Conservation (phyloP, 1,140 invertebrate genomes). For the Bombus sibiricus region DNA sequence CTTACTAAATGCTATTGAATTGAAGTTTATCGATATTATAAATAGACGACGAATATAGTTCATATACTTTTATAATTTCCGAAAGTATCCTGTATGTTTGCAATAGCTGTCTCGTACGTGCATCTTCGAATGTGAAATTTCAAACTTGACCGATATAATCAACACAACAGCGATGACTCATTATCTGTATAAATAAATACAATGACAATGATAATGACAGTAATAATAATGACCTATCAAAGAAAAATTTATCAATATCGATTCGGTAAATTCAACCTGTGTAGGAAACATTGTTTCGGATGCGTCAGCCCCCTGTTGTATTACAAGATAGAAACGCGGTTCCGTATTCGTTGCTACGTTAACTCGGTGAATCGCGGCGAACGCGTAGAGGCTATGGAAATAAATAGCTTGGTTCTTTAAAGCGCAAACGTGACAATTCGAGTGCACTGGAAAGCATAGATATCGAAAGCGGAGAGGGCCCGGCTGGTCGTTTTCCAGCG, state of each 20-base stretch:
- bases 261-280: not conserved
- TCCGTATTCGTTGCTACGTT: conserved; percentile 13
- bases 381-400: conserved; percentile 7
- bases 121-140: too few relatives aligned
- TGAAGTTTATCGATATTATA: too few relatives aligned
- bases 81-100: too few relatives aligned
- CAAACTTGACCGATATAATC: too few relatives aligned
- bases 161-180: too few relatives aligned
- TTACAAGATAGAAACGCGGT: not conserved
- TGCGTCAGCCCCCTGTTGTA: not conserved
- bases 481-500: conserved; percentile 14
- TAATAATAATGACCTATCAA: accelerated
- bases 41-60: too few relatives aligned
- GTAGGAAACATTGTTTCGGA: not conserved
- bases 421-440: conserved; percentile 43
- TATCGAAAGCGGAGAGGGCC: not conserved
- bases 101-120: too few relatives aligned
- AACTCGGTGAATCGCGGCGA: not conserved
- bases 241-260: too few relatives aligned
- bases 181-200: too few relatives aligned
- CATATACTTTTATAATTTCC: too few relatives aligned
- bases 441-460: conserved; percentile 36
- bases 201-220: too few relatives aligned
- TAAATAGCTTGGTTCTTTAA: conserved; percentile 27
- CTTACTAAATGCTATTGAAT: too few relatives aligned